Evolutionary conservation across 2,888 invertebrate species (phyloP).

Genomic region (Ectobius pallidus): DNA sequence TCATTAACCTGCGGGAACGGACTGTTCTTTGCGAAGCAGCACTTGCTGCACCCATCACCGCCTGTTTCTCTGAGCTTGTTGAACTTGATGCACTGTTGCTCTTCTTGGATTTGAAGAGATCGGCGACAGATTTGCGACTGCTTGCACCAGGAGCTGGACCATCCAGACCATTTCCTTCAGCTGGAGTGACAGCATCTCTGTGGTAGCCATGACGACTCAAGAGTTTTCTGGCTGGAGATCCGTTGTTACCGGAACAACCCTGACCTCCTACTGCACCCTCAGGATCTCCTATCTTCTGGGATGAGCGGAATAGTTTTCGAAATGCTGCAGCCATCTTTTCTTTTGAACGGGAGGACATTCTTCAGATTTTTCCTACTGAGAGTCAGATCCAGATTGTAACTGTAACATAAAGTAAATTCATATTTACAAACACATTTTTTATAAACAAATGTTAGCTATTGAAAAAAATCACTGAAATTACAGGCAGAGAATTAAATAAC

Average conservation of each 20-base stretch:
- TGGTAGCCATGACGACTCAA: slow-evolving; percentile 48
- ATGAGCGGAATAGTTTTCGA: slow-evolving; percentile 76
- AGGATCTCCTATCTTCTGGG: slow-evolving; percentile 63
- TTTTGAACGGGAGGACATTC: slow-evolving; percentile 68
- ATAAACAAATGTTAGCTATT: too few relatives aligned
- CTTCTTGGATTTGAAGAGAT: slow-evolving; percentile 47
- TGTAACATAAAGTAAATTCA: too few relatives aligned
- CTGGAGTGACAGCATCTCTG: slow-evolving; percentile 52
- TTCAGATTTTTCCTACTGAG: too few relatives aligned
- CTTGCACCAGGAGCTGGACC: slow-evolving; percentile 20
- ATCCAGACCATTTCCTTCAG: slow-evolving; percentile 46
- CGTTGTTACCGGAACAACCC: slow-evolving; percentile 53
- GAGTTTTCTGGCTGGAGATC: slow-evolving; percentile 65
- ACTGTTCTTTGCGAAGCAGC: slow-evolving; percentile 62
- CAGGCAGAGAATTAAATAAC: too few relatives aligned
- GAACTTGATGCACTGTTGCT: slow-evolving; percentile 56
- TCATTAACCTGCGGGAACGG: slow-evolving; percentile 82
- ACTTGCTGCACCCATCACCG: slow-evolving; percentile 47
- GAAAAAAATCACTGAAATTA: too few relatives aligned
- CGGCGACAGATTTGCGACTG: slow-evolving; percentile 55
- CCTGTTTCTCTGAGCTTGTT: slow-evolving; percentile 37
- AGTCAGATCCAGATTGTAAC: too few relatives aligned
- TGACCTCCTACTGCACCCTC: slow-evolving; percentile 40
- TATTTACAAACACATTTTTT: too few relatives aligned
- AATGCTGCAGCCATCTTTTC: slow-evolving; percentile 83